Percentiles rank a stretch among this genome's conserved stretches.
Conservation (phyloP, 1,140 invertebrate genomes). For the Drosophila simulans region DNA sequence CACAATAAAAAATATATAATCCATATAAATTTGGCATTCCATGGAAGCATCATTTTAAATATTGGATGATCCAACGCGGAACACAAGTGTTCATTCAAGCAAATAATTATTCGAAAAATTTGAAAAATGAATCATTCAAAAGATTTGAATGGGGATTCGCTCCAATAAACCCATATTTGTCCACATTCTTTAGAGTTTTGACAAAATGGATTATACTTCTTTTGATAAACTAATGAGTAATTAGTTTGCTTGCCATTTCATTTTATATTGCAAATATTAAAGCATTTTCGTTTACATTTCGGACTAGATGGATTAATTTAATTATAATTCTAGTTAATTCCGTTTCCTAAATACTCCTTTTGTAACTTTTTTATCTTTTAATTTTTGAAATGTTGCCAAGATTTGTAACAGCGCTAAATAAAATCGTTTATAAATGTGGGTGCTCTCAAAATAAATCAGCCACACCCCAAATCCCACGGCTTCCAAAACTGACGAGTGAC, state of each 20-base stretch:
- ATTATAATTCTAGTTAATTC: neutral
- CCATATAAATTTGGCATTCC: too few species aligned
- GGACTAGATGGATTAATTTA: neutral
- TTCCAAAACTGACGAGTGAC: slow-evolving; percentile 9
- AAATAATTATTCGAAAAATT: neutral
- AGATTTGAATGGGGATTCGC: neutral
- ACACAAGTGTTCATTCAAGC: neutral
- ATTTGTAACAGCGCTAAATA: neutral
- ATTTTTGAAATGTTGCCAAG: neutral
- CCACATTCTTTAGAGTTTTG: too few species aligned
- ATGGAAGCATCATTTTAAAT: neutral
- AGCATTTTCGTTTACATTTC: neutral
- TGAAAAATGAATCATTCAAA: slow-evolving; percentile 2
- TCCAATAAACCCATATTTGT: neutral
- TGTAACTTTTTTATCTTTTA: neutral
- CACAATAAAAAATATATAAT: neutral
- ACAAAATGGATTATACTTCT: neutral
- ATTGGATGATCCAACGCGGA: neutral
- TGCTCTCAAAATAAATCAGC: neutral
- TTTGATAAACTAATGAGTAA: neutral
- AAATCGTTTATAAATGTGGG: neutral
- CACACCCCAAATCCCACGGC: slow-evolving; percentile 9
- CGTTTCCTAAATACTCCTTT: neutral
- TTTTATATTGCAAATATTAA: neutral
- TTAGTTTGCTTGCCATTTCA: neutral